Evolutionary conservation across 2,888 invertebrate genomes (phyloP).

Genomic region (Aphodius sticticus): DNA sequence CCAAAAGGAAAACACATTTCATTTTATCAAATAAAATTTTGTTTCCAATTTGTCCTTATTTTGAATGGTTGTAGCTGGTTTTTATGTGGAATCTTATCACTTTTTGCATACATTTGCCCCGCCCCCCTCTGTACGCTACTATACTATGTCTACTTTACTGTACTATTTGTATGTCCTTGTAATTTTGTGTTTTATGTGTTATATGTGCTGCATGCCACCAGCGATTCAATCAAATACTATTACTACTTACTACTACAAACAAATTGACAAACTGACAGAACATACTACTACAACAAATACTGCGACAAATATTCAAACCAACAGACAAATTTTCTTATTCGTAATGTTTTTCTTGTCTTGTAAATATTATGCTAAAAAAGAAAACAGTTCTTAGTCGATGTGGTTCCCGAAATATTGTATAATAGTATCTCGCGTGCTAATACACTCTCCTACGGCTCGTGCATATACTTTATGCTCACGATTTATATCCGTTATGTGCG

Average conservation of each 20-base stretch:
- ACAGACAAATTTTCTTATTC: no score
- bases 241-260: background rate
- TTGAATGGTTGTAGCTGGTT: background rate
- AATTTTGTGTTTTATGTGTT: background rate
- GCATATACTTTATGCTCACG: no score
- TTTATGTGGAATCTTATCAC: background rate
- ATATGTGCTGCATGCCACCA: background rate
- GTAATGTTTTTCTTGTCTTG: no score
- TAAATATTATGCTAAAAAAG: no score
- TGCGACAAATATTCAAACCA: background rate
- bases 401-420: no score
- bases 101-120: background rate
- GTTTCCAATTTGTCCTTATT: background rate
- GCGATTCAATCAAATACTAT: background rate
- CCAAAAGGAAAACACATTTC: no score
- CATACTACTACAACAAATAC: background rate
- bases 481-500: no score
- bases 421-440: no score
- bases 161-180: background rate
- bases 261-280: background rate
- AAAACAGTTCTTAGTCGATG: no score
- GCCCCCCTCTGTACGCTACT: background rate
- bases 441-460: no score
- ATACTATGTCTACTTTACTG: background rate
- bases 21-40: no score